Evolutionary conservation across 2,797 vertebrate species (phyloP), one percentile per base, ranked within the genome.

Genomic region (Platalea minor): DNA sequence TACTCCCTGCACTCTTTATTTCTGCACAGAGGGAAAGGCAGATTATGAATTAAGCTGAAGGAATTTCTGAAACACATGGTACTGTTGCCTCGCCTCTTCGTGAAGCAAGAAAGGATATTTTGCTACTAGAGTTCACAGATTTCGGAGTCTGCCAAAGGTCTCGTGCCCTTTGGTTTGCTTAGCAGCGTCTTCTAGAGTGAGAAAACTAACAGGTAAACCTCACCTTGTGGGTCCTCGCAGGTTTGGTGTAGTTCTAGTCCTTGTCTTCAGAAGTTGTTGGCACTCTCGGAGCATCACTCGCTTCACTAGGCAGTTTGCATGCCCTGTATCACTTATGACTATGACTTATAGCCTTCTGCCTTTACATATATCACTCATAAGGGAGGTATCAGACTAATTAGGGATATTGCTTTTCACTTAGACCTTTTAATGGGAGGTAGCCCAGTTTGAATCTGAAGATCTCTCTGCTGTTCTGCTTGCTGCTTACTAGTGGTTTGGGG

Each of bases 361-460:
- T 60, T 79, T 46, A 11, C 4, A 1, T 1, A 7, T 74, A 16
- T 57, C 54, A 20, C 56, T 77, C 1, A 0, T 45, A 73, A 60
- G 31, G 41, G 46, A 50, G n/a, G 5, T 53, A 23, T 29, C 29
- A n/a, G 24, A 51, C n/a, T n/a, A 82, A 43, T 8, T 56, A 11
- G 59, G 13, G 18, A 45, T 67, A 12, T 26, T 73, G 33, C 31
- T 94, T 79, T 83, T 57, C 75, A 51, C 39, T 45, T 67, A 17
- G 24, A 51, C 18, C 10, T 86, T 67, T 60, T 29, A 43, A 15
- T 50, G 28, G 25, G 41, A 53, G n/a, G 21, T 59, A 65, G 19
- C 24, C 48, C 37, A 33, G 35, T 43, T 37, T 69, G 39, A 51
- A 60, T 73, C 16, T 41, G 29, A 48, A 78, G 41, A 45, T 56